Evolutionary conservation across 2,113 vertebrate genomes (phyloP).

Genomic region (Cephalopterus ornatus): DNA sequence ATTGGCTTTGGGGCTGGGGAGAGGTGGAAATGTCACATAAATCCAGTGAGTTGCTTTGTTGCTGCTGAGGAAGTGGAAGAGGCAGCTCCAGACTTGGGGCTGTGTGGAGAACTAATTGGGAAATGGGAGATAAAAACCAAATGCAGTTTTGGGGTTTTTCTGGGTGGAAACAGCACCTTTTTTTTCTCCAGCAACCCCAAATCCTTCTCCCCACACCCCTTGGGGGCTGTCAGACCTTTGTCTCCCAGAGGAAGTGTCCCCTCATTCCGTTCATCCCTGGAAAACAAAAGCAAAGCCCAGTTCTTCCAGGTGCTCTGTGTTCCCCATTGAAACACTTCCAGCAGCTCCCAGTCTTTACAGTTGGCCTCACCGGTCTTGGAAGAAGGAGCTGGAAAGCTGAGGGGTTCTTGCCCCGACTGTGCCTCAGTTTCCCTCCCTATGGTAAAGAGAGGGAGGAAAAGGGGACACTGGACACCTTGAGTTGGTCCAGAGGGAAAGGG

Average conservation of each 20-base stretch:
- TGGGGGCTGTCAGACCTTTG: neutral
- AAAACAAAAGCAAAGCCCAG: neutral
- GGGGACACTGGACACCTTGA: neutral
- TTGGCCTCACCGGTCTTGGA: no score
- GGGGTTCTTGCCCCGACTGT: accelerated
- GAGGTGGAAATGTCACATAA: neutral
- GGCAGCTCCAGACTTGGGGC: accelerated
- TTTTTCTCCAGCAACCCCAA: neutral
- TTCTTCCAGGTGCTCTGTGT: neutral
- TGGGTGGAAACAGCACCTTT: neutral
- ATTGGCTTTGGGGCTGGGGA: neutral
- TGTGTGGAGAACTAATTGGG: neutral
- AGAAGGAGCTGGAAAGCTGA: neutral
- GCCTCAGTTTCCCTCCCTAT: neutral
- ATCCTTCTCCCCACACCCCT: neutral
- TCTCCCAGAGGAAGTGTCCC: neutral
- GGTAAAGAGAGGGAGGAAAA: neutral
- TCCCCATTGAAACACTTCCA: neutral
- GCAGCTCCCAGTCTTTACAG: neutral
- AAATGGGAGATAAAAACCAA: neutral
- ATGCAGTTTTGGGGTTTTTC: neutral
- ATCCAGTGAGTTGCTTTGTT: neutral
- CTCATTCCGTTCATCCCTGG: accelerated
- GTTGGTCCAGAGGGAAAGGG: neutral
- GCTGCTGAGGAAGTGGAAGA: neutral